Conservation (phyloP, 2,113 vertebrate species). For the Merops nubicus region DNA sequence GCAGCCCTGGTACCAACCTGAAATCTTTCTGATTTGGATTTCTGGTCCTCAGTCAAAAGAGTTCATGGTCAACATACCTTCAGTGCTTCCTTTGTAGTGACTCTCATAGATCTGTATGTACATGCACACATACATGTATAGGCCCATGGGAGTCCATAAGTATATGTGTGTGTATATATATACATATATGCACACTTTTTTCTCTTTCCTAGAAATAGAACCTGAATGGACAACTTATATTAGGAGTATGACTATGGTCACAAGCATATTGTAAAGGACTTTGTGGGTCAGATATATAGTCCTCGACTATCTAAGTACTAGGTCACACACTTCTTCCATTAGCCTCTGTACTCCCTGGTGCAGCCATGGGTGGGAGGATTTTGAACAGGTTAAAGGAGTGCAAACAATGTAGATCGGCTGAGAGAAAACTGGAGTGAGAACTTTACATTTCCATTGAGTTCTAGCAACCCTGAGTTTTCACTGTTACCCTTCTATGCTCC, state of each 20-base stretch:
- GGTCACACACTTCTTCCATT: neutral
- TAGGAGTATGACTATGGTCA: neutral
- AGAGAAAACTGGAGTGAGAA: neutral
- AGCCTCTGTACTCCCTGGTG: neutral
- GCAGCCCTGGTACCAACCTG: neutral
- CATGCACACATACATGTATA: neutral
- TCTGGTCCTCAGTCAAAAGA: neutral
- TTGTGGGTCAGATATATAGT: neutral
- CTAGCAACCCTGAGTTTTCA: neutral
- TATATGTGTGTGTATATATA: accelerated
- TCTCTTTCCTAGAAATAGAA: neutral
- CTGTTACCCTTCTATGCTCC: neutral
- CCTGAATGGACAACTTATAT: neutral
- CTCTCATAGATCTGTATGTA: neutral
- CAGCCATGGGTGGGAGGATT: neutral
- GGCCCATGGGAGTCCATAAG: neutral
- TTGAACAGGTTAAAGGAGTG: neutral
- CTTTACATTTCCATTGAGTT: neutral
- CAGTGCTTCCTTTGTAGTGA: neutral
- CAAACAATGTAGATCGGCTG: neutral
- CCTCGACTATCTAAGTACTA: neutral
- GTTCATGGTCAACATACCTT: neutral
- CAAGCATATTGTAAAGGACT: neutral
- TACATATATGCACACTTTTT: neutral
- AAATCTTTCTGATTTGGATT: neutral